Base-by-base conservation (phyloP, 1,140 invertebrate species). In the Drosophila saltans region DNA sequence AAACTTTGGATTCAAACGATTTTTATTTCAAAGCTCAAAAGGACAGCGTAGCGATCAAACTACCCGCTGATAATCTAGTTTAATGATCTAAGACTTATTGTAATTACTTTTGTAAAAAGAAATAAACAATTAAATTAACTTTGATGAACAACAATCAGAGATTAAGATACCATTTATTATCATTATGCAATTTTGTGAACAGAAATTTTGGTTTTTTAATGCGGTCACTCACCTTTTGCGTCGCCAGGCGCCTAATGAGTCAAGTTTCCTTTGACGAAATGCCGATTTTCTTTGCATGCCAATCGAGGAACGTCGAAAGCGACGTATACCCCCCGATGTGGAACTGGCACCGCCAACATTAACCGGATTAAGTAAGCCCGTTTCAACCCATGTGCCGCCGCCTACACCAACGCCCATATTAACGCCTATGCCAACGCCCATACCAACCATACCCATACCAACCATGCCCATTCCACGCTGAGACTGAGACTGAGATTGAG, bases 201-300 rank as follows among this genome's bases (percentile, higher is more conserved):
- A 36, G 33, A 1, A 36, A 7, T 6, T 6, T 30, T 36, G 1
- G 4, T 5, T 36, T 36, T 36, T 36, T 36, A 7, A 4, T 7
- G 36, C 24, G 52, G 43, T n/a, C 55, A 78, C 82, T 91, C 75
- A 89, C 90, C 90, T 82, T 64, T 91, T 85, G 61, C 84, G 90
- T 10, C 90, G 83, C 83, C 76, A 91, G 30, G 81, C 68, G 40
- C 84, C 86, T 66, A 91, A 28, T 8, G 90, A 91, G 74, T 91
- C 90, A 52, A 90, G 84, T 72, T 91, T 91, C 68, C 90, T 76
- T 74, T 91, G 90, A 16, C 90, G 86, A 66, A 91, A 91, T 57
- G 90, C 90, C 36, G 90, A 80, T 60, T 89, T 89, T 67, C 90
- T 72, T 66, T 91, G 90, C 83, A 91, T 91, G 63, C 90, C 90